These are phyloP conservation scores for Halcyon chelicuti DNA, from an alignment of 2,797 vertebrate species.

Conservation along the genomic window DNA sequence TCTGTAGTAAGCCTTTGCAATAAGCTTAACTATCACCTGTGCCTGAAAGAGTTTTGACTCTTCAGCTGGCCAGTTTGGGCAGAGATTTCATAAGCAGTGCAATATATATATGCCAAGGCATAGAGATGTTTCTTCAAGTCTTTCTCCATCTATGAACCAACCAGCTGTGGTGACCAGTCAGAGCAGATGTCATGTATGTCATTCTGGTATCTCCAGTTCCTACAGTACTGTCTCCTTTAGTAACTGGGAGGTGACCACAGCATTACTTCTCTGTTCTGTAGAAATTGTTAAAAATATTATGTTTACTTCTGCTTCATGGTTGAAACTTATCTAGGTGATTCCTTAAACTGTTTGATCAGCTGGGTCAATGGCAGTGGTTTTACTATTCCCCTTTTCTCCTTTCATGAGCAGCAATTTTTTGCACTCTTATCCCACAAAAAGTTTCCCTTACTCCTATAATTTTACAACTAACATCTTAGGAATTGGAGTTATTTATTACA, in stretches of 20 bases:
- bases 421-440: not conserved
- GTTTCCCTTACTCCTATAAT: not conserved
- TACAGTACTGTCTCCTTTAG: not conserved
- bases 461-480: not conserved
- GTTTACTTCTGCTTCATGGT: not conserved
- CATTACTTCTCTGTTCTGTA: not conserved
- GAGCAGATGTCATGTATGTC: not conserved
- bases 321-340: not conserved
- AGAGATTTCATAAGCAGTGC: not conserved
- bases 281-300: not conserved
- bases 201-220: not conserved
- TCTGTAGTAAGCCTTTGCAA: not conserved
- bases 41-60: not conserved
- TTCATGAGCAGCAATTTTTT: not conserved
- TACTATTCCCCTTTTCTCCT: not conserved
- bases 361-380: not conserved
- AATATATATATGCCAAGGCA: not conserved
- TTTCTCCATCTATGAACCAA: not conserved
- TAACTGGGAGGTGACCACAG: not conserved
- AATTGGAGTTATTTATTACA: not conserved
- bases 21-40: not conserved
- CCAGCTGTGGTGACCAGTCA: not conserved
- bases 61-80: not conserved
- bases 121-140: not conserved
- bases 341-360: not conserved